Conservation (phyloP, 2,113 vertebrate species). For the Glaucidium brasilianum region DNA sequence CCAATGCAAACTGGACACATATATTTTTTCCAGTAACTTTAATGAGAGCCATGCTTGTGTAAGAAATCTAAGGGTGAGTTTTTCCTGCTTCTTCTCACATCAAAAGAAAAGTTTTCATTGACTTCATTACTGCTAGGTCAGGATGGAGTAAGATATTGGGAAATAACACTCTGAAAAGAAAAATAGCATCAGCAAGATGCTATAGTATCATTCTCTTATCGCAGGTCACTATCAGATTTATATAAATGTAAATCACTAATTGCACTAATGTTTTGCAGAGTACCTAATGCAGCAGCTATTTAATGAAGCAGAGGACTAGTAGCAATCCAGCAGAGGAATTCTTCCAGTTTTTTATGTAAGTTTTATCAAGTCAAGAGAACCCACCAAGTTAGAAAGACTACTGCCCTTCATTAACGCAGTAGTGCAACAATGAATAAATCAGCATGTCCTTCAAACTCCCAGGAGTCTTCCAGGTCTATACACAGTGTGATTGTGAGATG, state of each 20-base stretch:
- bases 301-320: conserved; percentile 1
- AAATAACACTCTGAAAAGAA: conserved; percentile 6
- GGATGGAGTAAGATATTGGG: conserved; percentile 24
- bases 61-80: neutral
- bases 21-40: conserved; percentile 4
- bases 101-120: conserved; percentile 32
- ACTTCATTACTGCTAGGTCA: conserved; percentile 34
- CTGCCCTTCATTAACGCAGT: conserved; percentile 42
- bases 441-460: conserved; percentile 33
- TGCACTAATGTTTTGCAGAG: neutral
- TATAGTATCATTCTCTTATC: conserved; percentile 15
- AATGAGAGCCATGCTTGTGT: conserved; percentile 7
- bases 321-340: neutral
- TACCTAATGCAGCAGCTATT: neutral
- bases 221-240: neutral
- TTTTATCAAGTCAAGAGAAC: conserved; percentile 27
- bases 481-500: neutral
- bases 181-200: conserved; percentile 37
- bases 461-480: conserved; percentile 9
- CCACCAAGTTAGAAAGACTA: neutral
- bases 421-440: conserved; percentile 60
- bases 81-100: conserved; percentile 13
- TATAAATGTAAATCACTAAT: conserved; percentile 19
- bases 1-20: neutral
- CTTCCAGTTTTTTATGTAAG: conserved; percentile 39